Percentiles rank a stretch among this genome's conserved stretches.
These are phyloP conservation scores for Zaprionus africanus DNA, from an alignment of 1,140 invertebrate species.

Conservation along the genomic window DNA sequence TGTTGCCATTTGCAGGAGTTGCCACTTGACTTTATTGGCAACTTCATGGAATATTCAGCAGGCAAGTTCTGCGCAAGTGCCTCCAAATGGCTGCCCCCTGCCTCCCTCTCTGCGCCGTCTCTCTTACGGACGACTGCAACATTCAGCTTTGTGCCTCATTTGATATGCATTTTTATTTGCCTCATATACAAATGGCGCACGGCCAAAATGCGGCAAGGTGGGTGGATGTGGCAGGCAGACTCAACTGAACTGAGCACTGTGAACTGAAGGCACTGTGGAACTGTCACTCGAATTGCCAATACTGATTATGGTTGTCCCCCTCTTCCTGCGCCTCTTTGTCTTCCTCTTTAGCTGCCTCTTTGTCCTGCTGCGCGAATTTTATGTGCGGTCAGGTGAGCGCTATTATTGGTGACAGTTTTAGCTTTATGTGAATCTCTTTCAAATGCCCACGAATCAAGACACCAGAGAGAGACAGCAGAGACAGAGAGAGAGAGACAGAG, in stretches of 20 bases:
- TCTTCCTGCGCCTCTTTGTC: neutral
- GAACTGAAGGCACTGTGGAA: conserved; percentile 34
- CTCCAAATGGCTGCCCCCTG: conserved; percentile 53
- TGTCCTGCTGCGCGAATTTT: conserved; percentile 52
- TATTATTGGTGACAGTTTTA: conserved; percentile 82
- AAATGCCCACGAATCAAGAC: conserved; percentile 46
- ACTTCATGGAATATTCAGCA: conserved; percentile 83
- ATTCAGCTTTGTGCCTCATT: conserved; percentile 56
- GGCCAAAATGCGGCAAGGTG: conserved; percentile 29
- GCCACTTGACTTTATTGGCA: conserved; percentile 82
- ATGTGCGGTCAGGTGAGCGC: conserved; percentile 69
- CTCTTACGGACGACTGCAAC: conserved; percentile 16
- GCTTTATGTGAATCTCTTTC: conserved; percentile 64
- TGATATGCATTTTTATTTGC: conserved; percentile 82
- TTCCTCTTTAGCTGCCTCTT: neutral
- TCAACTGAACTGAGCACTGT: neutral
- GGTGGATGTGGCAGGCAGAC: conserved; percentile 10
- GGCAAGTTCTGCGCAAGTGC: conserved; percentile 71
- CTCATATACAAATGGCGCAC: conserved; percentile 79
- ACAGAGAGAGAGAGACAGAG: conserved; percentile 6
- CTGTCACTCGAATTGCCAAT: conserved; percentile 79
- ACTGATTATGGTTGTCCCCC: conserved; percentile 67
- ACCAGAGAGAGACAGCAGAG: neutral
- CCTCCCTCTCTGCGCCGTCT: neutral
- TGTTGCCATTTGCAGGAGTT: conserved; percentile 56